Conservation (phyloP, 2,797 vertebrate species). For the Bufotes viridis region DNA sequence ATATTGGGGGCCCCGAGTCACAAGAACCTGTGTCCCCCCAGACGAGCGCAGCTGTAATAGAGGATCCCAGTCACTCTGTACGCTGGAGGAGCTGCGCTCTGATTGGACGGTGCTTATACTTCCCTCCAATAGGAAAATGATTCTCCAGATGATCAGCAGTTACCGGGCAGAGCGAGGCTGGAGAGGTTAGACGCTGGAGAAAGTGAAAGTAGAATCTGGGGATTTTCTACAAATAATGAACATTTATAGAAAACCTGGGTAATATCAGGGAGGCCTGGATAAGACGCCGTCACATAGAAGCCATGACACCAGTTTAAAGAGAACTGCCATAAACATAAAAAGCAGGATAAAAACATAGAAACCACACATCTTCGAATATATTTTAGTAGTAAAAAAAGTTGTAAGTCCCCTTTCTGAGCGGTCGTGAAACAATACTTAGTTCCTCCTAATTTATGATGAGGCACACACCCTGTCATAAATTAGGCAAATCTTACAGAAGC, state of each 20-base stretch:
- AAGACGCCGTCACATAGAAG: too few species aligned
- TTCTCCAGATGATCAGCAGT: background rate
- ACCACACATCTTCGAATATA: too few species aligned
- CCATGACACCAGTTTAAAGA: too few species aligned
- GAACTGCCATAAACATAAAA: too few species aligned
- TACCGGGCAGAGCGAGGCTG: background rate
- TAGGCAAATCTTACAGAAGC: too few species aligned
- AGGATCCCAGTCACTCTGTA: background rate
- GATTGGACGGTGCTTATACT: background rate
- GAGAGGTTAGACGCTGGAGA: background rate
- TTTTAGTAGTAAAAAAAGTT: too few species aligned
- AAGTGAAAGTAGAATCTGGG: constrained; percentile 4
- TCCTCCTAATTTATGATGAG: too few species aligned
- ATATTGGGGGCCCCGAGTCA: background rate
- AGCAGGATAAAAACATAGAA: too few species aligned
- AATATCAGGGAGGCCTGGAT: background rate
- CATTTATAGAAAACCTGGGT: background rate
- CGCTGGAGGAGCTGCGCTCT: background rate
- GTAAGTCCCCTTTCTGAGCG: too few species aligned
- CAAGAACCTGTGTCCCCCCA: background rate
- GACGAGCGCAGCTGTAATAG: background rate
- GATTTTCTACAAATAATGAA: background rate
- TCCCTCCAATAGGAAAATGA: constrained; percentile 33
- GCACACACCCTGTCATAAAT: too few species aligned
- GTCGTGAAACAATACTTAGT: too few species aligned